A percentile compares a stretch with the other conserved stretches of the same genome.
phyloP scores from a whole-genome alignment of 2,797 vertebrate genomes.

The Rhabdomys pumilio region DNA sequence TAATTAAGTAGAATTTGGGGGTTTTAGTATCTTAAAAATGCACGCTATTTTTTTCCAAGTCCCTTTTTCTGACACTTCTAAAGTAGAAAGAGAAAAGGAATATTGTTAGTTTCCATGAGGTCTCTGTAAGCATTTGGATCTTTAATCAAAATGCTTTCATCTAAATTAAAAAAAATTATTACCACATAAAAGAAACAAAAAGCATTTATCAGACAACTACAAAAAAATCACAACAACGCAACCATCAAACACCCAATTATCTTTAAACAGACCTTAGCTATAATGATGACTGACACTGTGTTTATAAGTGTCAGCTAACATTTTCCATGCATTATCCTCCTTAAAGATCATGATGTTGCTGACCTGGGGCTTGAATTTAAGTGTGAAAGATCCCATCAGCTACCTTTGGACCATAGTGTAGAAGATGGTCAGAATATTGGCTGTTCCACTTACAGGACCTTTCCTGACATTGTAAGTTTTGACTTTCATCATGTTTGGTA shows the following conservation, averaged over 20 bases:
- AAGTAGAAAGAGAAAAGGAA: background rate
- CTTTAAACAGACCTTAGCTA: background rate
- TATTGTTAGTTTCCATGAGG: conserved; percentile 1
- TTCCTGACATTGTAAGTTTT: background rate
- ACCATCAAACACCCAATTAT: background rate
- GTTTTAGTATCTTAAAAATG: background rate
- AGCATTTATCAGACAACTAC: background rate
- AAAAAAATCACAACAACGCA: background rate
- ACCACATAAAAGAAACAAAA: conserved; percentile 47
- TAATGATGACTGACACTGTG: background rate
- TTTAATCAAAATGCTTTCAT: conserved; percentile 3
- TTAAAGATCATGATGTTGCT: conserved; percentile 12
- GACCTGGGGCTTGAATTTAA: background rate
- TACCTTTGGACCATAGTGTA: background rate
- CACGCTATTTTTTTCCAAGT: background rate
- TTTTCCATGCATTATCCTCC: background rate
- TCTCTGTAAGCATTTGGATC: background rate
- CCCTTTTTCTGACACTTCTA: background rate
- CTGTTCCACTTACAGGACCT: background rate
- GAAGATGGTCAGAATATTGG: background rate
- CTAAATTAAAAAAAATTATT: conserved; percentile 20
- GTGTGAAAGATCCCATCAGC: background rate
- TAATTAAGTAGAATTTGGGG: background rate
- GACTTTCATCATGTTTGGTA: background rate
- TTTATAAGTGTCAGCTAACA: background rate